Conservation (phyloP, 2,797 vertebrate species). For the Tarsius wallacei region DNA sequence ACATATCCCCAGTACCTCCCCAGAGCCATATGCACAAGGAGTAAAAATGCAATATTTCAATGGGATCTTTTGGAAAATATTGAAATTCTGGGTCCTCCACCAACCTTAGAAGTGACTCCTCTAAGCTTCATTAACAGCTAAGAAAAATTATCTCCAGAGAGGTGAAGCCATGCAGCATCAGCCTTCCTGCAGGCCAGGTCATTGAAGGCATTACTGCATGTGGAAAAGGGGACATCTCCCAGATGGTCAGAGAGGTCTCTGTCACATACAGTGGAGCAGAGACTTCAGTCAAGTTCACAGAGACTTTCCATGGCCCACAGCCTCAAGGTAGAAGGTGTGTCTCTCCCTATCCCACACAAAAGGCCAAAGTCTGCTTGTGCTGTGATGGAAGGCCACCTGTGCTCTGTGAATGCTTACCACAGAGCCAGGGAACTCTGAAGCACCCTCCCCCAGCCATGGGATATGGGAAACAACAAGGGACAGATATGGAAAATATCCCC, state of each 20-base stretch:
- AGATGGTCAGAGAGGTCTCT: neutral
- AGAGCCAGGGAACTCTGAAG: neutral
- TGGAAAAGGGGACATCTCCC: neutral
- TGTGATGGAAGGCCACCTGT: neutral
- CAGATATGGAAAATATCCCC: neutral
- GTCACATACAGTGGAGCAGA: neutral
- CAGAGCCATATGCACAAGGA: neutral
- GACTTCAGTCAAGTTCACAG: neutral
- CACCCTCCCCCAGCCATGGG: neutral
- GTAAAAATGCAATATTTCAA: neutral
- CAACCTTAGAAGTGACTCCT: conserved; percentile 3
- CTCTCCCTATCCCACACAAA: neutral
- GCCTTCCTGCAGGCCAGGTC: neutral
- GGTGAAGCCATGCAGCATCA: neutral
- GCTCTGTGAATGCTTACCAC: neutral
- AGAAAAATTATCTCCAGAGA: neutral
- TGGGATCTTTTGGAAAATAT: neutral
- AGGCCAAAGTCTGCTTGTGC: neutral
- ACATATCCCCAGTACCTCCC: neutral
- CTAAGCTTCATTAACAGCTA: neutral
- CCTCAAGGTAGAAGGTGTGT: neutral
- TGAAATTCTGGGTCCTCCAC: neutral
- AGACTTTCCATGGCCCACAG: neutral
- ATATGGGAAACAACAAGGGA: neutral
- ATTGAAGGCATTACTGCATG: neutral